Evolutionary conservation across 2,888 invertebrate species (phyloP).

Genomic region (Tryphoninae sp.): DNA sequence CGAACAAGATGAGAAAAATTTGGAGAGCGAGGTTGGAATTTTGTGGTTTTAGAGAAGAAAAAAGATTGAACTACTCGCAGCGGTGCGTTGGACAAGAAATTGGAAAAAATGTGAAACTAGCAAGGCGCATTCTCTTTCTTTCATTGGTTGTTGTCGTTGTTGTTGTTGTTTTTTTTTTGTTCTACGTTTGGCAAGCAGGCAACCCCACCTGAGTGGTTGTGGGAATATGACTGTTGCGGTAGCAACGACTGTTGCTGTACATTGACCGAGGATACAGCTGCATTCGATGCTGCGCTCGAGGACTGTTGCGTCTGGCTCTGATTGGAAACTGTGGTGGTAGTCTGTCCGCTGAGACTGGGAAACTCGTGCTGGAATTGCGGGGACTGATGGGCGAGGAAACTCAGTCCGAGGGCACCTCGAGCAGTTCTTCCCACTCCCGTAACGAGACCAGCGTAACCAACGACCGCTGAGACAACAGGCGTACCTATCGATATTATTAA

Average conservation of each 20-base stretch:
- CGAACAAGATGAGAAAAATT: constrained; percentile 22
- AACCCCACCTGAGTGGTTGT: constrained; percentile 78
- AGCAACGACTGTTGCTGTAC: constrained; percentile 79
- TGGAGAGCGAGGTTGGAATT: neutral
- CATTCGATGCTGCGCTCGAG: constrained; percentile 71
- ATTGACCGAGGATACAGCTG: constrained; percentile 73
- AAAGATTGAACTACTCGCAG: constrained; percentile 22
- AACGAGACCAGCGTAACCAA: constrained; percentile 84
- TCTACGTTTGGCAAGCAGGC: constrained; percentile 66
- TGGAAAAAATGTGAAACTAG: constrained; percentile 63
- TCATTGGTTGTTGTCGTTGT: neutral
- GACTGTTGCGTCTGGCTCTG: constrained; percentile 75
- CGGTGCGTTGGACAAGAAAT: constrained; percentile 23
- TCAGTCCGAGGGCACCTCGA: constrained; percentile 77
- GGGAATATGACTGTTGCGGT: constrained; percentile 80
- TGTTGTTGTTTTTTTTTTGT: constrained; percentile 3
- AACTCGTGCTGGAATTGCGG: constrained; percentile 98
- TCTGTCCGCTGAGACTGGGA: constrained; percentile 87
- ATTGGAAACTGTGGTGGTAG: constrained; percentile 74
- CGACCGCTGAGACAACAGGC: constrained; percentile 76
- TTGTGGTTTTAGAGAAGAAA: constrained; percentile 21
- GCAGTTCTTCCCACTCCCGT: constrained; percentile 84
- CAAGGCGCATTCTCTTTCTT: constrained; percentile 55
- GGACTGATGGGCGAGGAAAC: constrained; percentile 86
- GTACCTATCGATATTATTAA: constrained; percentile 74